Evolutionary conservation across 2,888 invertebrate species (phyloP).

Genomic region (Cyclophora punctaria): DNA sequence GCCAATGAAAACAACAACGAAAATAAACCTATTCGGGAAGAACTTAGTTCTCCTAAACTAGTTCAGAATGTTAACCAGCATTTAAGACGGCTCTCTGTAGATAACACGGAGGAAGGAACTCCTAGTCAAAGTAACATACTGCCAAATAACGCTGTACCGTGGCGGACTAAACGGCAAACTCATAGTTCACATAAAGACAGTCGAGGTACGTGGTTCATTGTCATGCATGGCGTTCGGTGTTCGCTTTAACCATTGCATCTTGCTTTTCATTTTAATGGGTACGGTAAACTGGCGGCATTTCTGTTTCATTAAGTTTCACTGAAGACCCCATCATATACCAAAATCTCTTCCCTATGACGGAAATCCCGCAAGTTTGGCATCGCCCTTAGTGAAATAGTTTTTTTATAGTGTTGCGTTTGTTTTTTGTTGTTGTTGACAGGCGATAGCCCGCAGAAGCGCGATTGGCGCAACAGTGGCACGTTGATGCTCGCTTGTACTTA

Average conservation of each 20-base stretch:
- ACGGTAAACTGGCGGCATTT: too few relatives aligned
- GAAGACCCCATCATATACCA: too few relatives aligned
- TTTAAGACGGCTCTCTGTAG: slow-evolving; percentile 57
- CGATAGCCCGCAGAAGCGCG: slow-evolving; percentile 64
- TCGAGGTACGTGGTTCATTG: slow-evolving; percentile 65
- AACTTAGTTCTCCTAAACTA: slow-evolving; percentile 65
- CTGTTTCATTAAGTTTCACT: too few relatives aligned
- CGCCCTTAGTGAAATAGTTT: slow-evolving; percentile 18
- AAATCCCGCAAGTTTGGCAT: slow-evolving; percentile 15
- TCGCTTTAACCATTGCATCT: slow-evolving; percentile 65
- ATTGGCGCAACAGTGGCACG: slow-evolving; percentile 79
- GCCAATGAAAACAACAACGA: slow-evolving; percentile 30
- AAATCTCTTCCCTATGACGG: neutral
- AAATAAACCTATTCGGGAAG: slow-evolving; percentile 41
- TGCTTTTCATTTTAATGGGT: slow-evolving; percentile 28
- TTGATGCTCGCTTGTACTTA: slow-evolving; percentile 85
- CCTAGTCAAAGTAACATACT: slow-evolving; percentile 67
- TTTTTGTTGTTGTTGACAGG: slow-evolving; percentile 54
- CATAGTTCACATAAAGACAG: slow-evolving; percentile 64
- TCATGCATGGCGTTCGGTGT: slow-evolving; percentile 67
- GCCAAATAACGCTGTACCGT: slow-evolving; percentile 64
- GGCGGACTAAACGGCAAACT: slow-evolving; percentile 65
- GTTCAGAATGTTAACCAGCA: slow-evolving; percentile 66
- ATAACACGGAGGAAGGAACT: slow-evolving; percentile 47
- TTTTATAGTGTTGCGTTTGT: slow-evolving; percentile 33